Evolutionary conservation across 2,888 invertebrate species (phyloP).

Genomic region (Magallana nippona): DNA sequence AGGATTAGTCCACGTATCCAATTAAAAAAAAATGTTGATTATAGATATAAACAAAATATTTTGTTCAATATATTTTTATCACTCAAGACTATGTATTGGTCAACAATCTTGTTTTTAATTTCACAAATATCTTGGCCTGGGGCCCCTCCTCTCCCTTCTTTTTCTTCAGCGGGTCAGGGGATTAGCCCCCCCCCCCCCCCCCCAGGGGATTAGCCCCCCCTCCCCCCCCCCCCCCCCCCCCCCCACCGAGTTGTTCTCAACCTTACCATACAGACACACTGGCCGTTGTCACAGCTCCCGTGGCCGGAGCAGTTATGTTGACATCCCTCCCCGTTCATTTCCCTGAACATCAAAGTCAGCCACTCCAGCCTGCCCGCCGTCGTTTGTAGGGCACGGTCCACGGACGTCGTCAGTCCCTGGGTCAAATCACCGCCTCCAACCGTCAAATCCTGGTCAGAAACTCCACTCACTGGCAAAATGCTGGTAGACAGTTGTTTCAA

Average conservation of each 20-base stretch:
- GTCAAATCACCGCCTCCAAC: neutral
- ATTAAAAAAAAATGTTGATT: too few species aligned
- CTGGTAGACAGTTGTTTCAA: neutral
- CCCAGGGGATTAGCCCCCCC: too few species aligned
- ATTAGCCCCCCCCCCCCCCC: too few species aligned
- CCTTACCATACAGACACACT: constrained; percentile 52
- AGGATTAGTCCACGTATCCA: too few species aligned
- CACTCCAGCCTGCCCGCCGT: constrained; percentile 39
- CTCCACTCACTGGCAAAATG: neutral
- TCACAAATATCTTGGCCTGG: too few species aligned
- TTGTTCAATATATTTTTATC: too few species aligned
- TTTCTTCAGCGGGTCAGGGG: too few species aligned
- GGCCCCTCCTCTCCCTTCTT: too few species aligned
- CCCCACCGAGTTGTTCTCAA: neutral
- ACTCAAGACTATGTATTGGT: too few species aligned
- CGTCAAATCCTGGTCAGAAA: neutral
- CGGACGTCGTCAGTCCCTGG: neutral
- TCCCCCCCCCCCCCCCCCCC: too few species aligned
- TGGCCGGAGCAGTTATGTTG: constrained; percentile 51
- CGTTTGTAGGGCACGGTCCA: constrained; percentile 18
- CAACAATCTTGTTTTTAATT: too few species aligned
- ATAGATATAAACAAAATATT: too few species aligned
- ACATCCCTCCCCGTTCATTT: constrained; percentile 37
- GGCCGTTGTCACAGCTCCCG: constrained; percentile 52
- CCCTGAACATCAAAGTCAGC: constrained; percentile 33